Conservation (phyloP, 2,888 invertebrate species). For the Eulithis prunata region DNA sequence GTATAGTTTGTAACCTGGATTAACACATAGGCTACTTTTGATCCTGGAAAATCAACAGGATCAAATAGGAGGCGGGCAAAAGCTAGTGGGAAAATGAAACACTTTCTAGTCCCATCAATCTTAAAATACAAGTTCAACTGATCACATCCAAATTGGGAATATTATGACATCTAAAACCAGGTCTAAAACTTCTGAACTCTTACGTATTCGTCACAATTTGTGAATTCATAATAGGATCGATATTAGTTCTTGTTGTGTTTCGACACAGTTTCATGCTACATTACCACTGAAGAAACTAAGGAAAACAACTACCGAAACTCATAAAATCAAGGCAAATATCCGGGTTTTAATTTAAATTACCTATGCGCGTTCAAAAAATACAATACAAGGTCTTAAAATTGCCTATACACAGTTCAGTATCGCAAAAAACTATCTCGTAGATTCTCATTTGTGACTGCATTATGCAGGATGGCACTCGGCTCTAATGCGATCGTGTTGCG, state of each 20-base stretch:
- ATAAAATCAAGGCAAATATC: not conserved
- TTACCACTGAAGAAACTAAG: not conserved
- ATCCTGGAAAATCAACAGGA: no score
- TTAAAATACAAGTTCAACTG: no score
- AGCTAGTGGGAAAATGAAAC: no score
- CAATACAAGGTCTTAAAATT: not conserved
- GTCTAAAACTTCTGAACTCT: no score
- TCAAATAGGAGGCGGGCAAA: no score
- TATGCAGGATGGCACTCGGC: conserved; percentile 31
- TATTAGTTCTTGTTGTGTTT: not conserved
- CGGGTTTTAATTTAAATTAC: not conserved
- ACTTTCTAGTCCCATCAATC: no score
- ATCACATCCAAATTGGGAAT: no score
- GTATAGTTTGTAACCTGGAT: no score
- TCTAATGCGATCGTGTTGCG: conserved; percentile 26
- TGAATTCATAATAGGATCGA: not conserved
- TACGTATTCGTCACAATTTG: not conserved
- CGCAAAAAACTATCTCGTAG: conserved; percentile 11
- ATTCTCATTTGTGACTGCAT: conserved; percentile 26
- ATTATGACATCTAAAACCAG: no score
- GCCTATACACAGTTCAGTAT: not conserved
- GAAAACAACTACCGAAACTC: not conserved
- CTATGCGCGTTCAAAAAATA: not conserved
- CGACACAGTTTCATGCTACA: not conserved
- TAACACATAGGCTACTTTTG: no score